Evolutionary conservation across 2,888 invertebrate species (phyloP).

Genomic region (Seira sanloemensis): DNA sequence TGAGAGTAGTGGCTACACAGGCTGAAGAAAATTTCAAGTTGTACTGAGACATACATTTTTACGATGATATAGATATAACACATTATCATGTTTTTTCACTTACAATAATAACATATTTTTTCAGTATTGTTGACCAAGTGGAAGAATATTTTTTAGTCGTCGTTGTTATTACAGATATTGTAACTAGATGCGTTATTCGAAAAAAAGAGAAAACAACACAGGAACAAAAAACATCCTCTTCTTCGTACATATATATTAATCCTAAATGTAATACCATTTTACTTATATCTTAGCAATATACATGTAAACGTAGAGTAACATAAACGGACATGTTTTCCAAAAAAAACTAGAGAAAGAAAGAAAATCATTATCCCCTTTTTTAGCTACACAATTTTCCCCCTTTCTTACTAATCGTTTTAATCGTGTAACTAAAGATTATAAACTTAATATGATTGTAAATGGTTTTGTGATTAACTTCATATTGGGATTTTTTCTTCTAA

Average conservation of each 20-base stretch:
- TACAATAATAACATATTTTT: neutral
- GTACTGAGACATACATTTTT: conserved; percentile 23
- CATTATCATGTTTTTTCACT: neutral
- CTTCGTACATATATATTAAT: conserved; percentile 15
- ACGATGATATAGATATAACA: neutral
- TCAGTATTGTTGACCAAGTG: conserved; percentile 14
- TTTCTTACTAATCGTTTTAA: too few relatives aligned
- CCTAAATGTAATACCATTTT: neutral
- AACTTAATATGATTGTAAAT: conserved; percentile 33
- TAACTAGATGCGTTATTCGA: conserved; percentile 12
- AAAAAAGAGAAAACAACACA: neutral
- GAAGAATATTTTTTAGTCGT: conserved; percentile 17
- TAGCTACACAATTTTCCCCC: too few relatives aligned
- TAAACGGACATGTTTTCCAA: too few relatives aligned
- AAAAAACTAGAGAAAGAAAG: conserved; percentile 3
- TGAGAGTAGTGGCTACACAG: conserved; percentile 28
- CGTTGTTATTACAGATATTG: neutral
- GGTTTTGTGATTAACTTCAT: conserved; percentile 12
- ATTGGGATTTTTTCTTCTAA: neutral
- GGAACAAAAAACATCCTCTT: neutral
- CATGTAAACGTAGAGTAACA: neutral
- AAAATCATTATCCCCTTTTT: conserved; percentile 8
- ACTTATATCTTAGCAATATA: neutral
- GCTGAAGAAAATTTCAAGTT: conserved; percentile 36
- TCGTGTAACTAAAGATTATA: neutral